Percentiles rank a stretch among this genome's conserved stretches.
These are phyloP conservation scores for Campaea margaritaria DNA, from an alignment of 2,888 invertebrate species.

Conservation along the genomic window DNA sequence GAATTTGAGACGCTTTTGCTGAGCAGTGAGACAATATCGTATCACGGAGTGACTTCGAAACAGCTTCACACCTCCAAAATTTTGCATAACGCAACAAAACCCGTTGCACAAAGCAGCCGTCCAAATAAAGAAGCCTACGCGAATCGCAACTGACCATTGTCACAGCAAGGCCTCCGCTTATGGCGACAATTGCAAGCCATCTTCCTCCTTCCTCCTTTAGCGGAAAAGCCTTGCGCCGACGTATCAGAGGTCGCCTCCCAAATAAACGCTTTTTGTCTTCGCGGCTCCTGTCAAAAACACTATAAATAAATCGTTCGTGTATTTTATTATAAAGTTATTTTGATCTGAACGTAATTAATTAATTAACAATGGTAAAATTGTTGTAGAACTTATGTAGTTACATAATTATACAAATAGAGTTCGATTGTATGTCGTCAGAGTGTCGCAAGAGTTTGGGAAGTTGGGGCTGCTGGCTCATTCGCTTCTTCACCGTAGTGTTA, in stretches of 20 bases:
- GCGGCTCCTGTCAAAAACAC: slow-evolving; percentile 45
- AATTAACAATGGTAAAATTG: too few relatives aligned
- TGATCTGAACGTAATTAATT: slow-evolving; percentile 1
- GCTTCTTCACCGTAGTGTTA: too few relatives aligned
- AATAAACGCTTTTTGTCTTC: slow-evolving; percentile 60
- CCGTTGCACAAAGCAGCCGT: slow-evolving; percentile 9
- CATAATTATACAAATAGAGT: too few relatives aligned
- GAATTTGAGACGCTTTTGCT: too few relatives aligned
- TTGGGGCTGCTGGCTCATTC: too few relatives aligned
- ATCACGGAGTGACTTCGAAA: too few relatives aligned
- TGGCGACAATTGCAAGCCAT: slow-evolving; percentile 61
- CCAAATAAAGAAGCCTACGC: slow-evolving; percentile 31
- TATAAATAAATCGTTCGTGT: slow-evolving; percentile 25
- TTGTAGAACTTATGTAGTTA: too few relatives aligned
- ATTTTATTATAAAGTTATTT: slow-evolving; percentile 21
- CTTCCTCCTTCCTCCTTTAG: slow-evolving; percentile 76
- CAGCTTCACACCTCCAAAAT: too few relatives aligned
- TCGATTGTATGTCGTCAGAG: too few relatives aligned
- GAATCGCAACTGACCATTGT: slow-evolving; percentile 56
- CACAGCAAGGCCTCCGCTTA: slow-evolving; percentile 67
- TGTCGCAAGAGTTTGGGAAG: too few relatives aligned
- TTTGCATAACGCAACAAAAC: background rate
- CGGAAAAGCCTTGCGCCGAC: slow-evolving; percentile 76
- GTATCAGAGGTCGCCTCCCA: slow-evolving; percentile 64
- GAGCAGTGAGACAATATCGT: too few relatives aligned